phyloP scores from a whole-genome alignment of 2,113 vertebrate genomes.

The Mesoclemmys tuberculata region DNA sequence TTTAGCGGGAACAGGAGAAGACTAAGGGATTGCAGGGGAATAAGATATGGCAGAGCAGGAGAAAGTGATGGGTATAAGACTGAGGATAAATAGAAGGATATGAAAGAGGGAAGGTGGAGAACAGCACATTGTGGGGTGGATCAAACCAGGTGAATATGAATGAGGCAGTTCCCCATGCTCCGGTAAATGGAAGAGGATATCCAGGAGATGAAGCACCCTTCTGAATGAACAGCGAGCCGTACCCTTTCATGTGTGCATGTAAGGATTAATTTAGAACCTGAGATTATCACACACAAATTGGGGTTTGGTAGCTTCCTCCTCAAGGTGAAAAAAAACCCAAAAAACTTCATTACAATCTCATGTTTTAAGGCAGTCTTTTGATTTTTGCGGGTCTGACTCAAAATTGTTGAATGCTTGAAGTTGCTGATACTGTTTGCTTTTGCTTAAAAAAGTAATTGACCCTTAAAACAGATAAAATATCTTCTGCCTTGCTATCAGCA shows the following conservation, averaged over 20 bases:
- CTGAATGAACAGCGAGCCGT: neutral
- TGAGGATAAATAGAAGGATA: too few species aligned
- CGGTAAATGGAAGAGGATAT: neutral
- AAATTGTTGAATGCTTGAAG: neutral
- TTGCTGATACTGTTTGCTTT: neutral
- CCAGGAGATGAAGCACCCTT: neutral
- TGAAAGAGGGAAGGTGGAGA: too few species aligned
- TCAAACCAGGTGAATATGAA: neutral
- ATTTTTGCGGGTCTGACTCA: neutral
- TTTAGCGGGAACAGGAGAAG: neutral
- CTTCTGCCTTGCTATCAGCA: neutral
- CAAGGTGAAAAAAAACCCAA: neutral
- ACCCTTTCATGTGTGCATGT: neutral
- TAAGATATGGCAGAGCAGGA: neutral
- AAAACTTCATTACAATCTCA: neutral
- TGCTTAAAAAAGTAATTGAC: neutral
- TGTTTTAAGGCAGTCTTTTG: neutral
- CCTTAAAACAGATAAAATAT: neutral
- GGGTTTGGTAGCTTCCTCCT: neutral
- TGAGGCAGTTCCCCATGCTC: neutral
- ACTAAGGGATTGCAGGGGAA: neutral
- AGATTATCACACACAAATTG: neutral
- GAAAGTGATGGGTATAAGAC: too few species aligned
- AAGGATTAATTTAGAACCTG: neutral
- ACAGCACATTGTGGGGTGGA: neutral